Evolutionary conservation across 1,140 invertebrate species (phyloP).

Genomic region (Diabrotica undecimpunctata): DNA sequence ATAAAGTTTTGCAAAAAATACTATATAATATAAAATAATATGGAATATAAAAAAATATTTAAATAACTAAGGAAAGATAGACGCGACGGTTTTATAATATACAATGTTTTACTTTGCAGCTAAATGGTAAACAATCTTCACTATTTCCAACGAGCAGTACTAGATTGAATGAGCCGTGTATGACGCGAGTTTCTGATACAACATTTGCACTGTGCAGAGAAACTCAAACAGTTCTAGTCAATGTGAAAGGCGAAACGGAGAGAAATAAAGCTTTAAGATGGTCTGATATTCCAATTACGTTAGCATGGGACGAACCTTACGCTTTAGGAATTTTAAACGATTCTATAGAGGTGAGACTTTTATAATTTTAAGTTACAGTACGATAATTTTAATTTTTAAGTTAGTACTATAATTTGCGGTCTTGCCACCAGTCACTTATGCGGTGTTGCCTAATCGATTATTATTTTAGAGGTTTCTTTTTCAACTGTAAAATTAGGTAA

Average conservation of each 20-base stretch:
- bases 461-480: too few relatives aligned
- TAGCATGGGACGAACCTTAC: slow-evolving; percentile 90
- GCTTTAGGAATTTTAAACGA: slow-evolving; percentile 78
- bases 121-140: slow-evolving; percentile 64
- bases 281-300: slow-evolving; percentile 72
- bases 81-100: too few relatives aligned
- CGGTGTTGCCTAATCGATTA: too few relatives aligned
- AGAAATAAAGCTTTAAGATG: slow-evolving; percentile 73
- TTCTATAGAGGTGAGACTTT: slow-evolving; percentile 60
- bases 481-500: too few relatives aligned
- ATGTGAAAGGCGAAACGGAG: slow-evolving; percentile 66
- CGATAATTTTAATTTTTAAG: not conserved
- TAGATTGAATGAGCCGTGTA: slow-evolving; percentile 76
- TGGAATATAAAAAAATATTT: too few relatives aligned
- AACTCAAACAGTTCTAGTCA: slow-evolving; percentile 78
- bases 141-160: slow-evolving; percentile 80
- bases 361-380: not conserved
- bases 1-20: too few relatives aligned
- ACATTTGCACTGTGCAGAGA: slow-evolving; percentile 78
- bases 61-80: too few relatives aligned
- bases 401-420: too few relatives aligned
- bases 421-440: too few relatives aligned
- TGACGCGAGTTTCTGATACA: slow-evolving; percentile 69
- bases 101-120: slow-evolving; percentile 4
- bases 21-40: too few relatives aligned